Conservation (phyloP, 2,113 vertebrate genomes). For the Alethe castanea region DNA sequence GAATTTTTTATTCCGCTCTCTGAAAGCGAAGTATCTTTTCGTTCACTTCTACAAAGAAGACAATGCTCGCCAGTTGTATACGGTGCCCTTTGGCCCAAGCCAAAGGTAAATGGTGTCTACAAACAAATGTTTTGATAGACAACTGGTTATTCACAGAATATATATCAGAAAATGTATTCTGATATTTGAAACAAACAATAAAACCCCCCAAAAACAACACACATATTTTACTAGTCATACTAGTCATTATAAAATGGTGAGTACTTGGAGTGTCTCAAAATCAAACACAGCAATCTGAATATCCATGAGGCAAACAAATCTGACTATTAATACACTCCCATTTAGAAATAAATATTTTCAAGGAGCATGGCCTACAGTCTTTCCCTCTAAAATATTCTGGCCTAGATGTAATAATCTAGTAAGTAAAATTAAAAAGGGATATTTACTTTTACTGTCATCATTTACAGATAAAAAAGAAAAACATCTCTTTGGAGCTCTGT, state of each 20-base stretch:
- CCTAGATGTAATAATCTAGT: not conserved
- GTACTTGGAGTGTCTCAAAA: not conserved
- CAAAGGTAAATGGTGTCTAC: slow-evolving; percentile 95
- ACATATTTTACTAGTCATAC: not conserved
- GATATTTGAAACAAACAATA: not conserved
- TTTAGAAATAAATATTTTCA: not conserved
- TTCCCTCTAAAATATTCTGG: not conserved
- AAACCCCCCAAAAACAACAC: not conserved
- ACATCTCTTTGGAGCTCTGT: not conserved
- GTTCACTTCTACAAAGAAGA: slow-evolving; percentile 91
- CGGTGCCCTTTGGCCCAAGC: slow-evolving; percentile 90
- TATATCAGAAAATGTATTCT: fast-evolving
- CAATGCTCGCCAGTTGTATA: slow-evolving; percentile 92
- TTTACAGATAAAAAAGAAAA: not conserved
- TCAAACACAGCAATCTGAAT: not conserved
- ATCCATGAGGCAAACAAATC: not conserved
- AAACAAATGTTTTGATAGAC: not conserved
- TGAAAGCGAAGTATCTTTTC: slow-evolving; percentile 82
- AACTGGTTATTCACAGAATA: not conserved
- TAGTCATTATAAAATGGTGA: not conserved
- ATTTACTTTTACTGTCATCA: not conserved
- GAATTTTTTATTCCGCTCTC: slow-evolving; percentile 81
- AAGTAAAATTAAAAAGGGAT: not conserved
- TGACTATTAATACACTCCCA: not conserved
- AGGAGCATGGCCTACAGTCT: not conserved